phyloP scores from a whole-genome alignment of 1,140 invertebrate genomes.

The Planococcus citri region DNA sequence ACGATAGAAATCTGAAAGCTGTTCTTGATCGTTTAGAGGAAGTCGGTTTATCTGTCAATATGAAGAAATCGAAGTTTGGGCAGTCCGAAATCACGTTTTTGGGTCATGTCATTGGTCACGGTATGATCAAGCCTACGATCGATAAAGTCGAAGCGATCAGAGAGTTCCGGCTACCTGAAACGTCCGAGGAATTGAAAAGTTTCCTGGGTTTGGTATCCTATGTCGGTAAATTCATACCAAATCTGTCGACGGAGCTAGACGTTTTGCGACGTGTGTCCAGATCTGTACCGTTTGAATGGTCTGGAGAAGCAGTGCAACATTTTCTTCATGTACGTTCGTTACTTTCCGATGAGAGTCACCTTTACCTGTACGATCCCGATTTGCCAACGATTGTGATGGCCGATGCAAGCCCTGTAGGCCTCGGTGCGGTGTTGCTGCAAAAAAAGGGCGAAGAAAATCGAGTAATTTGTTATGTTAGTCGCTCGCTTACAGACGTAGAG shows the following conservation, averaged over 20 bases:
- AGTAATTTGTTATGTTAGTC: conserved; percentile 27
- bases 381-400: neutral
- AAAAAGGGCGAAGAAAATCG: neutral
- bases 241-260: neutral
- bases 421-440: neutral
- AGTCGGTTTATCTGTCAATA: neutral
- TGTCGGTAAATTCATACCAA: neutral
- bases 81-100: neutral
- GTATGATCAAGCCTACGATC: neutral
- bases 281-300: neutral
- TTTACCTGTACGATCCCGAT: neutral
- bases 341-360: neutral
- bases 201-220: neutral
- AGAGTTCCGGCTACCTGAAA: neutral
- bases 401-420: neutral
- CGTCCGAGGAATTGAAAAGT: neutral
- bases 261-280: neutral
- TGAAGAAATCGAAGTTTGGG: neutral
- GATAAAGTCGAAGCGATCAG: neutral
- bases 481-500: conserved; percentile 17
- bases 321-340: too few relatives aligned
- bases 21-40: neutral
- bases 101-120: neutral
- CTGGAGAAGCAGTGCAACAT: too few relatives aligned
- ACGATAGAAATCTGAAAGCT: neutral